A percentile compares a stretch with the other conserved stretches of the same genome.
phyloP scores from a whole-genome alignment of 2,797 vertebrate species.

The Bryconaethiops microstoma region DNA sequence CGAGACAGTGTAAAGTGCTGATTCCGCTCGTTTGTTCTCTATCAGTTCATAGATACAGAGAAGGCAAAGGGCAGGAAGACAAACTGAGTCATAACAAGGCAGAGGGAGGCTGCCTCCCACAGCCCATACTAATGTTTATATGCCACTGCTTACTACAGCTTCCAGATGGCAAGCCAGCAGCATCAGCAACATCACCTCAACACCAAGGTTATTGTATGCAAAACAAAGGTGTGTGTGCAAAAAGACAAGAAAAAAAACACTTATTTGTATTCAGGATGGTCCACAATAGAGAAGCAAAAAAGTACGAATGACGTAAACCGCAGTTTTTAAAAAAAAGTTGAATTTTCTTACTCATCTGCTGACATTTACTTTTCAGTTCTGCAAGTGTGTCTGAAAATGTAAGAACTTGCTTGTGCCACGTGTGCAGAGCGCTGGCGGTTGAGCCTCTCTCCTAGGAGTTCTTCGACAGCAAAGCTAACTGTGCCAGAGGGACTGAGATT shows the following conservation, averaged over 20 bases:
- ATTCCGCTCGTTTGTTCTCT: conserved; percentile 27
- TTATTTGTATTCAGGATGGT: conserved; percentile 25
- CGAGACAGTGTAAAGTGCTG: conserved; percentile 15
- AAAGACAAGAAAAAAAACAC: conserved; percentile 3
- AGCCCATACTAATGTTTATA: conserved; percentile 49
- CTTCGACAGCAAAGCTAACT: conserved; percentile 12
- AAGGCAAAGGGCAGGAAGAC: conserved; percentile 37
- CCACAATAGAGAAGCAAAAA: not conserved
- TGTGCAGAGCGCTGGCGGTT: conserved; percentile 22
- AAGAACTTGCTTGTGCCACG: conserved; percentile 20
- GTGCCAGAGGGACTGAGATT: conserved; percentile 15
- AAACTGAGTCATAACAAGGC: not conserved
- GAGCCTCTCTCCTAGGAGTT: conserved; percentile 22
- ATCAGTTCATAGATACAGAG: conserved; percentile 11
- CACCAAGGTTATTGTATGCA: conserved; percentile 56
- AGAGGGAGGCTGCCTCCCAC: conserved; percentile 49
- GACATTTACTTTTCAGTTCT: conserved; percentile 3
- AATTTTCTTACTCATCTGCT: conserved; percentile 18
- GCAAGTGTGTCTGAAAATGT: conserved; percentile 16
- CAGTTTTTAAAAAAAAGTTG: not conserved
- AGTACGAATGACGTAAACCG: not conserved
- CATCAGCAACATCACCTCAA: conserved; percentile 53
- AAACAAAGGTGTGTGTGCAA: conserved; percentile 40
- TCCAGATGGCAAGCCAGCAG: conserved; percentile 59
- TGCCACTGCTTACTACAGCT: conserved; percentile 50